These are phyloP conservation scores for Caenorhabditis sp. DNA, from an alignment of 2,888 invertebrate species.

Conservation along the genomic window DNA sequence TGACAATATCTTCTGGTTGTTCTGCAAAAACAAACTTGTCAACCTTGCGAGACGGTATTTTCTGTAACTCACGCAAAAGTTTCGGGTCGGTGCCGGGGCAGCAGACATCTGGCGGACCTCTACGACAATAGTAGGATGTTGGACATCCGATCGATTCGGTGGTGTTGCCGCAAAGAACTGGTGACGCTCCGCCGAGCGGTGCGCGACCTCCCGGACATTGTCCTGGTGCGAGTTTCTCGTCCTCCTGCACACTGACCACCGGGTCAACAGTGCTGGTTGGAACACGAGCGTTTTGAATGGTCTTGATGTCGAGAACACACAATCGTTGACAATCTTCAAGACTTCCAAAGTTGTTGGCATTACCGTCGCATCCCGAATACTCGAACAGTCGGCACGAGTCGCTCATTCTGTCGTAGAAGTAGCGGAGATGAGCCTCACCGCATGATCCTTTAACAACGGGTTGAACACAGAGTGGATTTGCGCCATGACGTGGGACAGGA, in stretches of 20 bases:
- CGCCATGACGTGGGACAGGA: conserved; percentile 45
- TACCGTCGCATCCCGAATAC: conserved; percentile 68
- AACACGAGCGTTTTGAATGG: conserved; percentile 27
- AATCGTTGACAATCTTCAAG: conserved; percentile 61
- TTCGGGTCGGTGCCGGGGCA: conserved; percentile 59
- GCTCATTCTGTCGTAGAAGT: conserved; percentile 63
- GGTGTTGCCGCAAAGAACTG: conserved; percentile 66
- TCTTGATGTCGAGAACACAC: conserved; percentile 51
- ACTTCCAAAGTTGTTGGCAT: conserved; percentile 69
- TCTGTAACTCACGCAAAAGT: conserved; percentile 26
- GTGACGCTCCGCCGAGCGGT: conserved; percentile 64
- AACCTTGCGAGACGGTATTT: too few species aligned
- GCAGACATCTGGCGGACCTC: conserved; percentile 69
- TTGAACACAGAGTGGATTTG: conserved; percentile 54
- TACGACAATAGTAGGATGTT: conserved; percentile 64
- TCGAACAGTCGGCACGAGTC: conserved; percentile 69
- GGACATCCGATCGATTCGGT: conserved; percentile 69
- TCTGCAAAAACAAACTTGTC: conserved; percentile 22
- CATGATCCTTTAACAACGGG: conserved; percentile 61
- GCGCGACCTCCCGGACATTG: conserved; percentile 63
- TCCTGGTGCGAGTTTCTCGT: conserved; percentile 52
- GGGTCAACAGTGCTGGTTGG: conserved; percentile 39
- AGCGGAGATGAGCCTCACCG: conserved; percentile 62
- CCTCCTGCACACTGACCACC: conserved; percentile 27
- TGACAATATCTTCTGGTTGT: conserved; percentile 37